Evolutionary conservation across 2,888 invertebrate genomes (phyloP).

Genomic region (Cheilosia vernalis): DNA sequence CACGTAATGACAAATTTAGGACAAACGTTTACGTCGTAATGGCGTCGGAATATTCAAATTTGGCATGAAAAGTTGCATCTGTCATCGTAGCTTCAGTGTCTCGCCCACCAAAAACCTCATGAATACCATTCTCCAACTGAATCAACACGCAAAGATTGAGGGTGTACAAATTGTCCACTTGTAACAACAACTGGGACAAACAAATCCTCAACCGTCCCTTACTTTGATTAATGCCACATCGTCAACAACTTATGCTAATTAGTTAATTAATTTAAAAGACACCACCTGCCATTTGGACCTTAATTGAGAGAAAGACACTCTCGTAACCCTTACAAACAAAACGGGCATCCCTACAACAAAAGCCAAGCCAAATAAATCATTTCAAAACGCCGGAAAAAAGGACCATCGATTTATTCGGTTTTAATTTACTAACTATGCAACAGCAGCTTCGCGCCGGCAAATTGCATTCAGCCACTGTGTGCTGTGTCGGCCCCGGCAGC

Average conservation of each 20-base stretch:
- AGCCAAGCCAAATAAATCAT: slow-evolving; percentile 66
- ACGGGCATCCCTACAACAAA: slow-evolving; percentile 37
- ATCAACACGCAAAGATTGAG: too few relatives aligned
- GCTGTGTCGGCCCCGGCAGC: slow-evolving; percentile 40
- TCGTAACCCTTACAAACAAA: not conserved
- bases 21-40: too few relatives aligned
- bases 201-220: not conserved
- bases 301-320: slow-evolving; percentile 60
- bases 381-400: slow-evolving; percentile 11
- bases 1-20: too few relatives aligned
- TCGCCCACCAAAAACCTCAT: too few relatives aligned
- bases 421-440: slow-evolving; percentile 68
- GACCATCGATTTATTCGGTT: slow-evolving; percentile 55
- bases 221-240: slow-evolving; percentile 27
- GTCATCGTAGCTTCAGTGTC: too few relatives aligned
- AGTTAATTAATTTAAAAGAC: slow-evolving; percentile 56
- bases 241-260: slow-evolving; percentile 43
- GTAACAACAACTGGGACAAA: too few relatives aligned
- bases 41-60: too few relatives aligned
- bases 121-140: too few relatives aligned
- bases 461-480: slow-evolving; percentile 72
- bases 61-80: too few relatives aligned
- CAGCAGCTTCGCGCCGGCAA: slow-evolving; percentile 58
- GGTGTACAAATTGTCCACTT: too few relatives aligned
- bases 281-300: slow-evolving; percentile 61